Evolutionary conservation across 2,797 vertebrate genomes (phyloP), one percentile per base, ranked within the genome.

Genomic region (Centropyge bicolor): DNA sequence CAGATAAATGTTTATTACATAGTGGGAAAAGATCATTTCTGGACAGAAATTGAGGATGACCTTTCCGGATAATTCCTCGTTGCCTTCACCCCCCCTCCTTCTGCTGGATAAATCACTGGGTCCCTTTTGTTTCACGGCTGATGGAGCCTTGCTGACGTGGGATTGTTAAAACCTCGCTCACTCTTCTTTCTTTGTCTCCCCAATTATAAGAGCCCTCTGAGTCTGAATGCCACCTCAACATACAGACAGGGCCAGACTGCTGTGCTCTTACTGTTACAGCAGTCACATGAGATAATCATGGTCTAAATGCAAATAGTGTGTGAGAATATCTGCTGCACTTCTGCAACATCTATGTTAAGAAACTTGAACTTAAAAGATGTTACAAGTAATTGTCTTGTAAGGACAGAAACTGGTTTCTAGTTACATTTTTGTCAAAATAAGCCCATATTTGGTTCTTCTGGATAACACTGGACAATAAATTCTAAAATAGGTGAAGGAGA

Each of bases 1-100:
- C 94, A 97, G 97, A 98, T 98, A 98, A 98, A 99, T 98, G 98
- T 99, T 99, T 99, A 99, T 99, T 98, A 97, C 96, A 91, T 95
- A 96, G 96, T 74, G 92, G 96, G 97, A 98, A 98, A 97, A 97
- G 97, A 98, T 99, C 96, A 98, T 98, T 98, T 98, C 97, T 98
- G 95, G 96, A 95, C 95, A 96, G 97, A 99, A 98, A 99, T 99
- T 98, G 97, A 97, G 96, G 96, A 97, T 98, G 97, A 99, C 98
- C 98, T 99, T 97, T 98, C 91, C 92, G 95, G 97, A 97, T 97
- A 97, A 97, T 96, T 97, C 96, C 96, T 97, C 93, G 94, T 96
- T 94, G 95, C 93, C 94, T 94, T 43, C 6, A 5, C 46, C 13
- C 61, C 38, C 48, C 17, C 65, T 54, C 77, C 63, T 59, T 92